Base-by-base conservation (phyloP, 1,140 invertebrate genomes). In the Rhynchophorus ferrugineus region DNA sequence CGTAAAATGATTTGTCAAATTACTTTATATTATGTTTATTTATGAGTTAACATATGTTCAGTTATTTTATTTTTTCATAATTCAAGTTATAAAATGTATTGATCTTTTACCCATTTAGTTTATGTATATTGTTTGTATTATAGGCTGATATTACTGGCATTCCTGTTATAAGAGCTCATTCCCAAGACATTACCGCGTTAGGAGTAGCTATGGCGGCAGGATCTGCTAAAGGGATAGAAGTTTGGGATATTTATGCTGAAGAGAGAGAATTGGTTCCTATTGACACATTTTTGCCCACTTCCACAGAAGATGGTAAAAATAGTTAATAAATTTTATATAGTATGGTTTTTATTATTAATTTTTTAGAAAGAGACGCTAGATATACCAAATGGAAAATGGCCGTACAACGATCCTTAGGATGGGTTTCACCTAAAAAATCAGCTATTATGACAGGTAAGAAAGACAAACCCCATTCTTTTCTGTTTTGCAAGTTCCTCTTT, bases 381-480 rank as follows among this genome's bases (percentile, higher is more conserved):
- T 94, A 91, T 68, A 82, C 78, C 17, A 87, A 89, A 71, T 95
- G 92, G 92, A 93, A 93, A 71, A 87, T 90, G 78, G 91, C 92
- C 1, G 87, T 95, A 2, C 80, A 91, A 63, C 80, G 91, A 38
- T 90, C 88, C 21, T 76, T 92, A 54, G 86, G 88, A 48, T 95
- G 91, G 91, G 83, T 85, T 13, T 75, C 77, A 2, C 73, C 76
- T 0, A 85, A 85, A 65, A 85, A 82, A 69, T 82, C 82, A 3
- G 70, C 74, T 42, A 70, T 78, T 44, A 85, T 87, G 80, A 87
- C 84, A 77, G 83, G 81, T 83, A 11, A 29, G 5, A n/a, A n/a
- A n/a, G n/a, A n/a, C n/a, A n/a, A n/a, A 79, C 8, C 18, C 44
- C 34, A 17, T 44, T 41, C 17, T 33, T 35, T 18, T 14, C 14